Evolutionary conservation across 35 echinoderm and acorn worm genomes (phyloP).

Genomic region (Anneissia japonica): DNA sequence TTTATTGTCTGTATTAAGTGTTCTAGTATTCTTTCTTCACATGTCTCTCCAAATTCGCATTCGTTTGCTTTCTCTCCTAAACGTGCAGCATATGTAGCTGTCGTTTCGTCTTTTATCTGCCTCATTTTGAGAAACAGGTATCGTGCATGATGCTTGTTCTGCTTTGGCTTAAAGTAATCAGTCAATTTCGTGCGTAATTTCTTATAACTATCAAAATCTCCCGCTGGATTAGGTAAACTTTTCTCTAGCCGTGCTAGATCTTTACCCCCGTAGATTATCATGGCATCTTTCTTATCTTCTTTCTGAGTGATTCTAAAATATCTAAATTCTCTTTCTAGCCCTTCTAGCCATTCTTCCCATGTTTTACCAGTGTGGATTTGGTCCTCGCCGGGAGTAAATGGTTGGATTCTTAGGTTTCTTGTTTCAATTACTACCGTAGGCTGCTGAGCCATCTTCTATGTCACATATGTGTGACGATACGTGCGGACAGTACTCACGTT

Average conservation of each 20-base stretch:
- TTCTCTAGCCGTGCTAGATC: slow-evolving; percentile 42
- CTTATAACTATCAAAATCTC: slow-evolving; percentile 8
- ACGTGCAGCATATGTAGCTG: slow-evolving; percentile 34
- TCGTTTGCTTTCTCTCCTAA: slow-evolving; percentile 46
- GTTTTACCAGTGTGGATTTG: slow-evolving; percentile 26
- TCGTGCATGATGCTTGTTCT: slow-evolving; percentile 45
- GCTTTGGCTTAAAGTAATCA: slow-evolving; percentile 43
- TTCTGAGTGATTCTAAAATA: slow-evolving; percentile 32
- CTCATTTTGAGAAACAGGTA: slow-evolving; percentile 39
- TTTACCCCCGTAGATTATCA: slow-evolving; percentile 61
- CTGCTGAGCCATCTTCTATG: no score
- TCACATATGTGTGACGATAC: no score
- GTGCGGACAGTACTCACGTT: no score
- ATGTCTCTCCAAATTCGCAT: slow-evolving; percentile 38
- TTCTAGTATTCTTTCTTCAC: slow-evolving; percentile 58
- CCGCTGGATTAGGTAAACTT: slow-evolving; percentile 20
- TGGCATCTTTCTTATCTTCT: slow-evolving; percentile 40
- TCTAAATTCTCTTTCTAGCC: slow-evolving; percentile 46
- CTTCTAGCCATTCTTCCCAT: slow-evolving; percentile 57
- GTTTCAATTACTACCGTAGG: neutral
- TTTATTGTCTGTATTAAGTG: slow-evolving; percentile 38
- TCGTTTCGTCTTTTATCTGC: slow-evolving; percentile 22
- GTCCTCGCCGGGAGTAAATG: slow-evolving; percentile 34
- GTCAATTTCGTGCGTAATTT: slow-evolving; percentile 47
- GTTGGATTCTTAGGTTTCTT: slow-evolving; percentile 44